phyloP scores from a whole-genome alignment of 35 echinoderm and acorn worm genomes.

The Heliocidaris erythrogramma region DNA sequence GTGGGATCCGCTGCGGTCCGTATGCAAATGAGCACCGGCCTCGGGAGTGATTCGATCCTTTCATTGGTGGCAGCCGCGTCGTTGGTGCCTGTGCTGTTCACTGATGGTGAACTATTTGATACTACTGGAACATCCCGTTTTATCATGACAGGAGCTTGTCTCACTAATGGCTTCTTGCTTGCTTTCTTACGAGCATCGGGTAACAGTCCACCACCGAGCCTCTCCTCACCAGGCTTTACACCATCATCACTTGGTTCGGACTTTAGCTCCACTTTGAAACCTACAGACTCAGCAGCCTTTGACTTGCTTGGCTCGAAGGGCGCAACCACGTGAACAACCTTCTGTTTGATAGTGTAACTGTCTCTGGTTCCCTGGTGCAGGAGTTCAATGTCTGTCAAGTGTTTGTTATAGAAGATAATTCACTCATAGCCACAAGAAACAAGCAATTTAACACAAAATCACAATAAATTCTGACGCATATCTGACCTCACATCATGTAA shows the following conservation, averaged over 20 bases:
- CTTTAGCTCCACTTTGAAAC: background rate
- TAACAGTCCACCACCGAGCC: background rate
- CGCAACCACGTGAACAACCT: slow-evolving; percentile 34
- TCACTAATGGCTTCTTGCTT: background rate
- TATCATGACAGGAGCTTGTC: background rate
- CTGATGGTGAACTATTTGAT: background rate
- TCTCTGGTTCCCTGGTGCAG: slow-evolving; percentile 20
- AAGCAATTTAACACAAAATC: no score
- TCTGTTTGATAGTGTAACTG: slow-evolving; percentile 1
- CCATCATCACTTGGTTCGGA: background rate
- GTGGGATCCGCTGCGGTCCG: no score
- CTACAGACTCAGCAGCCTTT: background rate
- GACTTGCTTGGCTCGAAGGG: slow-evolving; percentile 16
- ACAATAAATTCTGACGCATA: no score
- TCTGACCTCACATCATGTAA: no score
- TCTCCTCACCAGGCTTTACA: background rate
- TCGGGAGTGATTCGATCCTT: no score
- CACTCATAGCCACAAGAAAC: no score
- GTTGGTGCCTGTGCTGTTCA: no score
- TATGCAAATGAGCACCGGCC: no score
- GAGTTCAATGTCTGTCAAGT: slow-evolving; percentile 22
- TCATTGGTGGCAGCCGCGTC: no score
- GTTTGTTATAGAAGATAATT: no score
- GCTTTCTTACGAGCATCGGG: background rate
- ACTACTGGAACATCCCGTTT: background rate